Evolutionary conservation across 2,797 vertebrate genomes (phyloP).

Genomic region (Catostomus latipinnis): DNA sequence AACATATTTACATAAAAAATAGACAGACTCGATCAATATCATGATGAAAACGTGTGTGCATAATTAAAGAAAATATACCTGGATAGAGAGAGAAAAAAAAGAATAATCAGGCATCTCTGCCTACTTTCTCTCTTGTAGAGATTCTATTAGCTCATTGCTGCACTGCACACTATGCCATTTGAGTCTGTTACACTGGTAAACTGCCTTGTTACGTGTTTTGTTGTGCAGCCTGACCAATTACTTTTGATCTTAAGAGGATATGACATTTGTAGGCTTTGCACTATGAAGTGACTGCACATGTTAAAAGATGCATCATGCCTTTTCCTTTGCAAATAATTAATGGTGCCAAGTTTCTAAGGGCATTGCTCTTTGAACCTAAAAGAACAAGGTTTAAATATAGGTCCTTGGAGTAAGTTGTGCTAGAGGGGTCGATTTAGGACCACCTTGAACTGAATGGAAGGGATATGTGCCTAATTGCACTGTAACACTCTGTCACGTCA

Average conservation of each 20-base stretch:
- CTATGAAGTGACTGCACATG: conserved; percentile 90
- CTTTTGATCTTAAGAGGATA: conserved; percentile 95
- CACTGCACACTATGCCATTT: conserved; percentile 74
- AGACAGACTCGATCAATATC: background rate
- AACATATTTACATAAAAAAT: background rate
- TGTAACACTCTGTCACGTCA: background rate
- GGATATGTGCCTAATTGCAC: background rate
- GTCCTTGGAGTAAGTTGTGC: conserved; percentile 44
- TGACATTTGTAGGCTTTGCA: conserved; percentile 91
- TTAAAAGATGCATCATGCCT: conserved; percentile 88
- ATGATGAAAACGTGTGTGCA: background rate
- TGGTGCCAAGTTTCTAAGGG: conserved; percentile 69
- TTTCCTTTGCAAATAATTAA: conserved; percentile 82
- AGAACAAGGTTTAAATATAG: conserved; percentile 75
- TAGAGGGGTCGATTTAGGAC: conserved; percentile 57
- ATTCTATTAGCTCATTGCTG: conserved; percentile 79
- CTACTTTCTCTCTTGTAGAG: conserved; percentile 64
- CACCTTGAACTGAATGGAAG: conserved; percentile 26
- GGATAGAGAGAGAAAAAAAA: too few relatives aligned
- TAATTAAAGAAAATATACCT: background rate
- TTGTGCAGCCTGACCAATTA: conserved; percentile 90
- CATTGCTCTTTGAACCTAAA: conserved; percentile 81
- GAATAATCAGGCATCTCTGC: conserved; percentile 46
- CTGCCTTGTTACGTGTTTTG: conserved; percentile 77
- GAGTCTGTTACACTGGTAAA: conserved; percentile 81